These are phyloP conservation scores for Boloria euphrosyne DNA, from an alignment of 2,888 invertebrate species.

Conservation along the genomic window DNA sequence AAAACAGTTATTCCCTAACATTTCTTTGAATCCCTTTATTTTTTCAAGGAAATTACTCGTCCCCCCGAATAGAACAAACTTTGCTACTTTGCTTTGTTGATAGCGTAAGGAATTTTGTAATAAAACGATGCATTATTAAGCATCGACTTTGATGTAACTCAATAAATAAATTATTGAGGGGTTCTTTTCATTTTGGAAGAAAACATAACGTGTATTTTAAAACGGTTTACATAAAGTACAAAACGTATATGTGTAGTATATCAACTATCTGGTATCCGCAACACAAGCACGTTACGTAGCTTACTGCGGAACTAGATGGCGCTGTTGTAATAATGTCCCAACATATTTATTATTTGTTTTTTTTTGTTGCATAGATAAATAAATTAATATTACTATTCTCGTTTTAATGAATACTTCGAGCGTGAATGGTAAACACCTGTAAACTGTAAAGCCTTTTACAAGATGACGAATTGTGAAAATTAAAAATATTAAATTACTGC, in stretches of 20 bases:
- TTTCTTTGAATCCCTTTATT: constrained; percentile 62
- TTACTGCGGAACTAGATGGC: too few relatives aligned
- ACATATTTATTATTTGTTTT: too few relatives aligned
- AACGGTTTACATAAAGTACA: background rate
- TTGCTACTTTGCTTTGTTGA: constrained; percentile 52
- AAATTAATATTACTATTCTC: too few relatives aligned
- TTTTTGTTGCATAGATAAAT: background rate
- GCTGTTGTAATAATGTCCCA: too few relatives aligned
- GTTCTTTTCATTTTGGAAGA: background rate
- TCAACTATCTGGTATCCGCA: too few relatives aligned
- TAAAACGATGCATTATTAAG: constrained; percentile 74
- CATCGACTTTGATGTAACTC: constrained; percentile 45
- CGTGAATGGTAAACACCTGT: too few relatives aligned
- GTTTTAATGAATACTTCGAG: too few relatives aligned
- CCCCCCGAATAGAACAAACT: constrained; percentile 63
- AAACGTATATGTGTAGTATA: too few relatives aligned
- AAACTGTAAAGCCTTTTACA: too few relatives aligned
- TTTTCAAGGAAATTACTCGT: constrained; percentile 66
- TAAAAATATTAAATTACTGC: too few relatives aligned
- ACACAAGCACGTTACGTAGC: too few relatives aligned
- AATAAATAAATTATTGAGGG: constrained; percentile 49
- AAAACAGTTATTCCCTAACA: background rate
- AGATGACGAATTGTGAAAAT: too few relatives aligned
- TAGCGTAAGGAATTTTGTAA: constrained; percentile 55
- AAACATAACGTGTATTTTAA: background rate